These are phyloP conservation scores for Drosophila burlai DNA, from an alignment of 1,140 invertebrate species.

Conservation along the genomic window DNA sequence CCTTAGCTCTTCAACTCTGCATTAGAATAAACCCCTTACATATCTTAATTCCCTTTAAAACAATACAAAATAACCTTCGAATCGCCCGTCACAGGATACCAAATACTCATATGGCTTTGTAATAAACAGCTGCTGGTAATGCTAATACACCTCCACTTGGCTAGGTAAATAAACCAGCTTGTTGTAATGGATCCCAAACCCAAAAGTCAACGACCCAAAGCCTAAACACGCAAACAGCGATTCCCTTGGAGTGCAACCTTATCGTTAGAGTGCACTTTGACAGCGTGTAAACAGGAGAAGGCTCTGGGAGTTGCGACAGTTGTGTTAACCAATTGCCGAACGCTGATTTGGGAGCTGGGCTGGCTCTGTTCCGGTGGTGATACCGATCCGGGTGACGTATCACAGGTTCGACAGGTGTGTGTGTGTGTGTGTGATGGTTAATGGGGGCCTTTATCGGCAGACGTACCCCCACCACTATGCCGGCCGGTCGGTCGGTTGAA, in stretches of 20 bases:
- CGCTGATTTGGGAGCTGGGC: constrained; percentile 27
- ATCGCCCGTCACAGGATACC: too few relatives aligned
- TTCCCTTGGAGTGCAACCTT: constrained; percentile 21
- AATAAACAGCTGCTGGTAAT: background rate
- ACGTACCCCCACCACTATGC: constrained; percentile 35
- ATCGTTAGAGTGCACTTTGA: constrained; percentile 27
- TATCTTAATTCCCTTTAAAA: background rate
- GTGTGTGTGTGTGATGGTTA: constrained; percentile 19
- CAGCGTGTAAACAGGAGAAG: constrained; percentile 25
- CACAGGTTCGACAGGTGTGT: constrained; percentile 43
- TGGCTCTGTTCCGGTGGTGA: constrained; percentile 7
- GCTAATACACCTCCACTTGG: background rate
- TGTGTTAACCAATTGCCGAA: constrained; percentile 45
- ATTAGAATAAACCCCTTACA: background rate
- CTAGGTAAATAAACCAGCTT: constrained; percentile 12
- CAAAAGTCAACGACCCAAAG: constrained; percentile 36
- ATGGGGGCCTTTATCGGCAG: constrained; percentile 44
- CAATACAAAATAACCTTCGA: too few relatives aligned
- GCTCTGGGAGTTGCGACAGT: constrained; percentile 53
- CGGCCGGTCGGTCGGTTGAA: constrained; percentile 21
- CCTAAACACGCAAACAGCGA: constrained; percentile 14
- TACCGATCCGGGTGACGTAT: constrained; percentile 51
- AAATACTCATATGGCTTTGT: background rate
- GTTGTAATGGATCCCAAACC: constrained; percentile 3
- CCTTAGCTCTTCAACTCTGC: background rate